Base-by-base conservation (phyloP, 2,888 invertebrate genomes). In the Netelia inedita region DNA sequence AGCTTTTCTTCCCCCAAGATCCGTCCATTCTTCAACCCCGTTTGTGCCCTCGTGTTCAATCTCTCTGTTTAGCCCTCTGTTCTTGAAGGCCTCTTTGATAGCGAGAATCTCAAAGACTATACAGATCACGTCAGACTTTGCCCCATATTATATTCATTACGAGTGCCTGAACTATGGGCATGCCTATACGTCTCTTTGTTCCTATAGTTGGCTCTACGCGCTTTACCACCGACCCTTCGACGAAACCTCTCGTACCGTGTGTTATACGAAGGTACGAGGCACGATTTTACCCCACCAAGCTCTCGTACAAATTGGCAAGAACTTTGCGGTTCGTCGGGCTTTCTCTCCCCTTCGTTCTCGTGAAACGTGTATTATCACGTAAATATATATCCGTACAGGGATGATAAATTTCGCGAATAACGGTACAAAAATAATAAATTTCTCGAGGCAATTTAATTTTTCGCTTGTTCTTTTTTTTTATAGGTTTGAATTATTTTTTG, bases 51-150 rank as follows among this genome's bases (percentile, higher is more conserved):
- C 46, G 14, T 2, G 46, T 46, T 46, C 46, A 46, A 19, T 65
- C 41, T 41, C 63, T 57, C 66, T 55, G 55, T 68, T 68, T 57
- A 10, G 41, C n/a, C 43, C 41, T 21, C 57, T 21, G 35, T 65
- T 68, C 57, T 66, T 43, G 43, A 55, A 68, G 57, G 11, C 10
- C 23, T 23, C 76, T 76, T 76, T 57, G 57, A 66, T 76, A 66
- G 66, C 57, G 65, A 76, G 46, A 10, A 66, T 66, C 55, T n/a
- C 57, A 8, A 76, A 43, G 76, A 66, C 46, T 61, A 50, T 46
- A 46, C 2, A 59, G 19, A 41, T 28, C n/a, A 41, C 41, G 65
- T 57, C 66, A 76, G 76, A 57, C 76, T 55, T 66, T 21, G 55
- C 41, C 43, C 16, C 5, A 11, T 66, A 76, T 35, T 57, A 71